A percentile compares a stretch with the other conserved stretches of the same genome.
These are phyloP conservation scores for Morpho deidamia DNA, from an alignment of 2,888 invertebrate genomes.

Conservation along the genomic window DNA sequence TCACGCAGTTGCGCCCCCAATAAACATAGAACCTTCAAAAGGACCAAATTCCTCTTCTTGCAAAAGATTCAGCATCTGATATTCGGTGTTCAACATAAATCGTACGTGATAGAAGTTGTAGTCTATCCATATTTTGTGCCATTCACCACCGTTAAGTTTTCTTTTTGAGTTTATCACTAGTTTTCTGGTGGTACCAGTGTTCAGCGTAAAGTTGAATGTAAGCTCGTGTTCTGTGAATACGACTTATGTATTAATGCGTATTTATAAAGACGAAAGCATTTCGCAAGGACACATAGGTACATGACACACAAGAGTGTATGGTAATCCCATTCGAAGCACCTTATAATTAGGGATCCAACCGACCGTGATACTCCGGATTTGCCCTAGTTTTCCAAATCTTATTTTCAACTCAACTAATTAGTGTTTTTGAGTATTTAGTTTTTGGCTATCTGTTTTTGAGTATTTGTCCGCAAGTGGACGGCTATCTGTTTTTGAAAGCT, in stretches of 20 bases:
- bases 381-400: no score
- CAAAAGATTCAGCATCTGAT: constrained; percentile 90
- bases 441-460: no score
- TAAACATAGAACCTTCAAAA: constrained; percentile 95
- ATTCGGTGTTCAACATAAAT: constrained; percentile 94
- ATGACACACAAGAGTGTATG: no score
- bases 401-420: no score
- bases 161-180: constrained; percentile 89
- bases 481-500: no score
- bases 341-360: no score
- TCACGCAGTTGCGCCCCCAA: constrained; percentile 95
- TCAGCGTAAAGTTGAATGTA: constrained; percentile 93
- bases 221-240: constrained; percentile 84
- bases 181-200: constrained; percentile 89
- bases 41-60: constrained; percentile 94
- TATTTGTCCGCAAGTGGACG: no score
- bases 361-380: no score
- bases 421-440: no score
- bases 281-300: no score
- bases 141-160: constrained; percentile 93
- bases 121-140: constrained; percentile 98
- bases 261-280: not conserved
- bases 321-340: no score
- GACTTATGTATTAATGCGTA: not conserved
- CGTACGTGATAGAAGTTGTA: constrained; percentile 95